Evolutionary conservation across 2,113 vertebrate species (phyloP).

Genomic region (Chlorocebus sabaeus): DNA sequence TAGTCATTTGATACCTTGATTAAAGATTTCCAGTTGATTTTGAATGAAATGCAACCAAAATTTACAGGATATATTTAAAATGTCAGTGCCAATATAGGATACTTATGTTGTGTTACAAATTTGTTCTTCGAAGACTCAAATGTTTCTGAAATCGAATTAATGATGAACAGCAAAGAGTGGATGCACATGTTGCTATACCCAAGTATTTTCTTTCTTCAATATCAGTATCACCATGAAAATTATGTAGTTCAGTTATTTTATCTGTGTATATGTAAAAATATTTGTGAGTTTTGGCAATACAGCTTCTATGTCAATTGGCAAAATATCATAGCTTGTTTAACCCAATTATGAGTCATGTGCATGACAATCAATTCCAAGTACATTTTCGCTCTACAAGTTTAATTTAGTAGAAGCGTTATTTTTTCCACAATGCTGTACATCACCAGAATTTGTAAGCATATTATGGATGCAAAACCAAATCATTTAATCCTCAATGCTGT

Average conservation of each 20-base stretch:
- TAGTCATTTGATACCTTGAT: not conserved
- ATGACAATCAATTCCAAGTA: not conserved
- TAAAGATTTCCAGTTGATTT: not conserved
- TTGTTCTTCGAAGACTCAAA: not conserved
- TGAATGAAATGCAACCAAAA: not conserved
- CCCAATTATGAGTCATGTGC: not conserved
- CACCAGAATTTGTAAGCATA: not conserved
- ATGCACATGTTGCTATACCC: not conserved
- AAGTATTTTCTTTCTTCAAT: not conserved
- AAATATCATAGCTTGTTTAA: not conserved
- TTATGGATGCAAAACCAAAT: not conserved
- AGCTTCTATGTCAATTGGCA: not conserved
- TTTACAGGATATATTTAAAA: not conserved
- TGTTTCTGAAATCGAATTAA: not conserved
- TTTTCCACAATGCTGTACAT: not conserved
- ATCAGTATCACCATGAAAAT: not conserved
- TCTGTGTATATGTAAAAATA: not conserved
- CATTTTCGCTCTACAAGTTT: not conserved
- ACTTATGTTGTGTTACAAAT: not conserved
- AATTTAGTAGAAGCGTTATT: not conserved
- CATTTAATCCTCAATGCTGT: not conserved
- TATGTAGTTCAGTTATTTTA: not conserved
- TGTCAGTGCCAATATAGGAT: not conserved
- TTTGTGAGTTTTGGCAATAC: not conserved
- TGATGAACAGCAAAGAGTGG: not conserved